Percentiles rank a stretch among this genome's conserved stretches.
Evolutionary conservation across 1,140 invertebrate species (phyloP).

Genomic region (Linepithema humile): DNA sequence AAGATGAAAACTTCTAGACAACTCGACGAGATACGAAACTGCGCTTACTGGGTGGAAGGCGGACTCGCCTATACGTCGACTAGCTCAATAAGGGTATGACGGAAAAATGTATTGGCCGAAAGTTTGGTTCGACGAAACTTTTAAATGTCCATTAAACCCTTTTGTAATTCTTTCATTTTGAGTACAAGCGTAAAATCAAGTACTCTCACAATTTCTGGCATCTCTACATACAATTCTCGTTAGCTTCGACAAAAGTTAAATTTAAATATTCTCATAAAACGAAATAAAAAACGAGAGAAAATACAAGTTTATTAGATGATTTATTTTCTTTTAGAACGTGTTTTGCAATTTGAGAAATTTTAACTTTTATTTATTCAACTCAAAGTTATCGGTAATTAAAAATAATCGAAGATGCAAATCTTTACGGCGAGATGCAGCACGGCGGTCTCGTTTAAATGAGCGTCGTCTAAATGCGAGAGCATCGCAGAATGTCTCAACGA

Average conservation of each 20-base stretch:
- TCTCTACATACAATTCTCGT: neutral
- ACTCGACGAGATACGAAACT: constrained; percentile 8
- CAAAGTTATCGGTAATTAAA: neutral
- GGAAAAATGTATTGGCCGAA: constrained; percentile 34
- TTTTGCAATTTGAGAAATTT: neutral
- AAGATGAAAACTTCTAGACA: constrained; percentile 48
- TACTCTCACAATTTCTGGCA: neutral
- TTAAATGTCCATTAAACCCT: constrained; percentile 36
- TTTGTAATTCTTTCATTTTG: neutral
- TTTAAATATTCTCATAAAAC: neutral
- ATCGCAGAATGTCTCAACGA: neutral
- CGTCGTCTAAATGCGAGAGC: constrained; percentile 2
- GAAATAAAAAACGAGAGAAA: neutral
- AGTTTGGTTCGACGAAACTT: constrained; percentile 29
- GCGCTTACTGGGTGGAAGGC: constrained; percentile 14
- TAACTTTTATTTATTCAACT: neutral
- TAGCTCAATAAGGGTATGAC: neutral
- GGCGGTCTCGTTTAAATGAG: neutral
- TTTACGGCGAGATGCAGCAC: neutral
- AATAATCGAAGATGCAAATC: neutral
- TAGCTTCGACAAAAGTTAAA: neutral
- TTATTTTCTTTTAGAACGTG: neutral
- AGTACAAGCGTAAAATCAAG: neutral
- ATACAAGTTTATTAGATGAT: neutral
- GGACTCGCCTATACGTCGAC: neutral